phyloP scores from a whole-genome alignment of 2,797 vertebrate species.

The Coendou prehensilis region DNA sequence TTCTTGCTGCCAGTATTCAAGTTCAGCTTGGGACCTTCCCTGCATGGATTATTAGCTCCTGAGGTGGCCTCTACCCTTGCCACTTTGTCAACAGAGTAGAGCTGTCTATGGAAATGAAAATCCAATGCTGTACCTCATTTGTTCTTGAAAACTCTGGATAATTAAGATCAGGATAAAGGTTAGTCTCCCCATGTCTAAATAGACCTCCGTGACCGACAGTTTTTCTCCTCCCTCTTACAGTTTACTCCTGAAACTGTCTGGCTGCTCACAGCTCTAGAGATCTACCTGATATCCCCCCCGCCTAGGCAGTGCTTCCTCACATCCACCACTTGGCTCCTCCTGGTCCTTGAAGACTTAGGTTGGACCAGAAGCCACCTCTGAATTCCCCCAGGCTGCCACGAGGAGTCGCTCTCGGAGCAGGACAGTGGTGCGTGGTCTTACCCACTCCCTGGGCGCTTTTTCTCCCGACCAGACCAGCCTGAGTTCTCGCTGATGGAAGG shows the following conservation, averaged over 20 bases:
- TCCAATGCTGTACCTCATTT: neutral
- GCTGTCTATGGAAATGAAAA: neutral
- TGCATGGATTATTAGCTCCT: neutral
- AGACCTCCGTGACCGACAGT: neutral
- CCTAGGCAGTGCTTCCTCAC: neutral
- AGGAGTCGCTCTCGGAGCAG: neutral
- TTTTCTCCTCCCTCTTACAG: neutral
- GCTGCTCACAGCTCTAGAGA: neutral
- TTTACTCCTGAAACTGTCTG: neutral
- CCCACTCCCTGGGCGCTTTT: neutral
- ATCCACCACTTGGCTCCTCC: neutral
- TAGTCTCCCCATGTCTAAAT: neutral
- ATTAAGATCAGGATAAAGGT: neutral
- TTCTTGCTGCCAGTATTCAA: neutral
- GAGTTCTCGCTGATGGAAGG: neutral
- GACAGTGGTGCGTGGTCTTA: fast-evolving
- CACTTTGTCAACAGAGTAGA: neutral
- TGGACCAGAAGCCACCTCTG: neutral
- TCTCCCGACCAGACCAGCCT: neutral
- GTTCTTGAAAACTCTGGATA: neutral
- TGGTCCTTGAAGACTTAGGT: neutral
- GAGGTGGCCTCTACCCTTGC: neutral
- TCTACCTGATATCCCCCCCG: neutral
- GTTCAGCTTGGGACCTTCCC: neutral
- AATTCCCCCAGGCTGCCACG: neutral